Evolutionary conservation across 2,888 invertebrate genomes (phyloP).

Genomic region (Temnothorax rugatulus): DNA sequence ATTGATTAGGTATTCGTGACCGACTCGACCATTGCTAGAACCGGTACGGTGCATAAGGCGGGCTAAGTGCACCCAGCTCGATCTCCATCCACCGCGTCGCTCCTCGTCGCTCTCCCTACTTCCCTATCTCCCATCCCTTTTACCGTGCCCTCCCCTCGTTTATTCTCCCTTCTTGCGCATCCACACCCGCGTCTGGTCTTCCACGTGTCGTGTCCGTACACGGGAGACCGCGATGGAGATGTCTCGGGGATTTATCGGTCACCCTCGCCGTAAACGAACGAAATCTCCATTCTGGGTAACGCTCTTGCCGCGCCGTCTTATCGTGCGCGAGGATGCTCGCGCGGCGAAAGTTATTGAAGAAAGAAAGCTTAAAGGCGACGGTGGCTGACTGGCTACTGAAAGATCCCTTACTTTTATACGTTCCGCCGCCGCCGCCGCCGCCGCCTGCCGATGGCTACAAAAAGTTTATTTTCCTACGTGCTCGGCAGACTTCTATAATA

Average conservation of each 20-base stretch:
- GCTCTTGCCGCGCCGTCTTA: constrained; percentile 69
- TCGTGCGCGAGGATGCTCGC: constrained; percentile 56
- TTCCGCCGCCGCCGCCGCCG: not conserved
- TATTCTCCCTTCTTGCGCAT: constrained; percentile 42
- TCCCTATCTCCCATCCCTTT: constrained; percentile 32
- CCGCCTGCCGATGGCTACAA: constrained; percentile 29
- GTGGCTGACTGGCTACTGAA: constrained; percentile 26
- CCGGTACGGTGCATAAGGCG: constrained; percentile 65
- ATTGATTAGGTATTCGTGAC: constrained; percentile 85
- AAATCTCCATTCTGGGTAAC: constrained; percentile 76
- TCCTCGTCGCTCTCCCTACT: constrained; percentile 3
- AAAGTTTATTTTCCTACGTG: constrained; percentile 54
- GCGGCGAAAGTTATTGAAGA: constrained; percentile 17
- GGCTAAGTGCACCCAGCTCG: constrained; percentile 65
- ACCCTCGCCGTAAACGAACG: constrained; percentile 73
- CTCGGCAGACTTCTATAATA: constrained; percentile 32
- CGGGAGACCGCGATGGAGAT: constrained; percentile 70
- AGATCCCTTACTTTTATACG: constrained; percentile 36
- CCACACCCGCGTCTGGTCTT: constrained; percentile 18
- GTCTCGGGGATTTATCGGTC: constrained; percentile 79
- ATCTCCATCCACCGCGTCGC: constrained; percentile 49
- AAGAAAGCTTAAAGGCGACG: constrained; percentile 30
- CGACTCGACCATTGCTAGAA: constrained; percentile 76
- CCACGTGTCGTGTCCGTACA: constrained; percentile 48
- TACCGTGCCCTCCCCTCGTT: constrained; percentile 35